Percentiles rank a stretch among this genome's conserved stretches.
phyloP scores from a whole-genome alignment of 1,140 invertebrate genomes.

The Stenopsyche tienmushanensis region DNA sequence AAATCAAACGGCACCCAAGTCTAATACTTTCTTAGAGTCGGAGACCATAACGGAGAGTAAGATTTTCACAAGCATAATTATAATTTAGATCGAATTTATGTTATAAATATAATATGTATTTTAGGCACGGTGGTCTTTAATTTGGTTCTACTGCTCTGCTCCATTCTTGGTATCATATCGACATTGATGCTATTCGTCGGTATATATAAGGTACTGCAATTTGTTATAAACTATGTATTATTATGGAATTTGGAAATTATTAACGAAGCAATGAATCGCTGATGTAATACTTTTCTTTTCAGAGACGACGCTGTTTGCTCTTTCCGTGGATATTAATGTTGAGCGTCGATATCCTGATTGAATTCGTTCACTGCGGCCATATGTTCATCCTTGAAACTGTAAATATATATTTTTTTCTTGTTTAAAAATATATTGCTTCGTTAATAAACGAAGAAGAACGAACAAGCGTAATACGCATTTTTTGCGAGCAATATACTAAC shows the following conservation, averaged over 20 bases:
- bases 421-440: too few species aligned
- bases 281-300: neutral
- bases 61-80: too few species aligned
- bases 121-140: neutral
- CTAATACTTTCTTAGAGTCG: slow-evolving; percentile 48
- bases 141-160: neutral
- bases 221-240: neutral
- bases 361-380: slow-evolving; percentile 3
- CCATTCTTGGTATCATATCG: neutral
- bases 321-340: slow-evolving; percentile 3
- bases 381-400: neutral
- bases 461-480: too few species aligned
- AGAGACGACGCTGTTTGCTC: neutral
- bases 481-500: too few species aligned
- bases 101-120: neutral
- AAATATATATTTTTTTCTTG: too few species aligned
- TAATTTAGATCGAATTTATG: neutral
- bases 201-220: neutral
- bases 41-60: slow-evolving; percentile 52
- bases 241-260: neutral
- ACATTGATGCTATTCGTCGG: neutral
- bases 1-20: slow-evolving; percentile 47
- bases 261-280: neutral
- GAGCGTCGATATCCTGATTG: neutral
- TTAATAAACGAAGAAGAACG: too few species aligned